Base-by-base conservation (phyloP, 2,888 invertebrate species). In the Microplitis manilae region DNA sequence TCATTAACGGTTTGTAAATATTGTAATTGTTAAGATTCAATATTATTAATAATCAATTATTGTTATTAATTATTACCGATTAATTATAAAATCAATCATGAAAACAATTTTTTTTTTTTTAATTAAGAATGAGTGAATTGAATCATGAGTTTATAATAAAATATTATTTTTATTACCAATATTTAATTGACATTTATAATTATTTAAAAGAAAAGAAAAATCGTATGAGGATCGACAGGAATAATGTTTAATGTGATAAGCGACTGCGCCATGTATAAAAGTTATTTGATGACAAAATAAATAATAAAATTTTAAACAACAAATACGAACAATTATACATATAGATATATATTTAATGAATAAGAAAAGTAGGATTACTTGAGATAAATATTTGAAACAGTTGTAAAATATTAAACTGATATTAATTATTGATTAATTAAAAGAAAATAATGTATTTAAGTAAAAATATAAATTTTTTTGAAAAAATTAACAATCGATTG, bases 221-320 rank as follows among this genome's bases (percentile, higher is more conserved):
- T 30, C 30, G 50, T 50, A 13, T 50, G 50, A 50, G 13, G 50
- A 13, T 50, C 8, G 8, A 50, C 50, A 50, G 13, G 50, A 13
- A 50, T 50, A 50, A 50, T 50, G 50, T 50, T 50, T 50, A 8
- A 50, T 50, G 50, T 50, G 50, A 50, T 50, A 50, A 50, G 50
- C 50, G 50, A 50, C 50, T 50, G 50, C 50, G 50, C 50, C 50
- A 50, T 50, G 50, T 50, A 50, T 50, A 50, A 50, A 50, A 50
- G 13, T 13, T 50, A 50, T 50, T 50, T 50, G 50, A 50, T 13
- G 30, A 30, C 2, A 30, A 50, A 50, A 50, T 13, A 50, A 50
- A 50, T 50, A 50, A 50, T 13, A 50, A 50, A 50, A 50, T 50
- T 13, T 50, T 50, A 50, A 50, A 50, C 50, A 50, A 50, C 13